These are phyloP conservation scores for Dendrophyllia cribrosa DNA, from an alignment of 64 coral and sea anemone species.

Conservation along the genomic window DNA sequence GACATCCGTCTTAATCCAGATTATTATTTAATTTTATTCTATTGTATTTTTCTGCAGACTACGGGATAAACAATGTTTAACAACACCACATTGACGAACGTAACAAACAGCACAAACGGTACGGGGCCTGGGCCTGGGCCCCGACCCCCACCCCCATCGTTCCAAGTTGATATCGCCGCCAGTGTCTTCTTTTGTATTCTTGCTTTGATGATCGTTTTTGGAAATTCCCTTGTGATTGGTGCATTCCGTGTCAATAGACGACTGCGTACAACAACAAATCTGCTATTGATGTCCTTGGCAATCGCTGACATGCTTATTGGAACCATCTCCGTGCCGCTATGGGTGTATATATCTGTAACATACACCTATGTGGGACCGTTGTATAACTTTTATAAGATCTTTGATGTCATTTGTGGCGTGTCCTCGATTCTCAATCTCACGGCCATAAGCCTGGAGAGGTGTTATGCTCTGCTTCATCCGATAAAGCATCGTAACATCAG, in stretches of 20 bases:
- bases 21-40: no score
- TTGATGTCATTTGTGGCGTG: slow-evolving; percentile 80
- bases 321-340: slow-evolving; percentile 65
- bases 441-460: slow-evolving; percentile 83
- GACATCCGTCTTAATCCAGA: no score
- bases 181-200: slow-evolving; percentile 50
- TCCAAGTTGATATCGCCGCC: slow-evolving; percentile 1
- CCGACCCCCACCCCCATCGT: background rate
- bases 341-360: slow-evolving; percentile 29
- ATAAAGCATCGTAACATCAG: slow-evolving; percentile 90
- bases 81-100: background rate
- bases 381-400: slow-evolving; percentile 36
- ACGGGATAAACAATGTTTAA: background rate
- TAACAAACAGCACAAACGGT: slow-evolving; percentile 12
- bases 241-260: slow-evolving; percentile 76
- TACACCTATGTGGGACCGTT: background rate
- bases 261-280: slow-evolving; percentile 81
- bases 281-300: slow-evolving; percentile 82
- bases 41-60: background rate
- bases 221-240: slow-evolving; percentile 74
- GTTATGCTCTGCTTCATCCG: slow-evolving; percentile 77
- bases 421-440: slow-evolving; percentile 91
- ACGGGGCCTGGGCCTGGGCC: background rate
- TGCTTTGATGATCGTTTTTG: slow-evolving; percentile 67
- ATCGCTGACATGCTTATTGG: slow-evolving; percentile 85